Evolutionary conservation across 2,113 vertebrate species (phyloP).

Genomic region (Raja brachyura): DNA sequence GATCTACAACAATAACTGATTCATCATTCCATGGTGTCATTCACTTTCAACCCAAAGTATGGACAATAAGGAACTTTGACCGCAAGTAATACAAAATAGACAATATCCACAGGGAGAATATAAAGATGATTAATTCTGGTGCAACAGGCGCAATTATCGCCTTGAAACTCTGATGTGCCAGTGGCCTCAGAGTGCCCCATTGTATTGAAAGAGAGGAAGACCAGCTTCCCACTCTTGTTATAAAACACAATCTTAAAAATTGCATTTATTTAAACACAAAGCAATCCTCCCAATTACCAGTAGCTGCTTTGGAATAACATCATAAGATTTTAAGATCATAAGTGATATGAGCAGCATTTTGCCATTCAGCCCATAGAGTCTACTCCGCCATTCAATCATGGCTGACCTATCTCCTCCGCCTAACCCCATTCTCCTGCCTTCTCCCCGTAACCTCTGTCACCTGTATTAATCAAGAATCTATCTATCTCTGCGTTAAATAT

Average conservation of each 20-base stretch:
- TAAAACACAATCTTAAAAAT: neutral
- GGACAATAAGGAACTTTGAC: neutral
- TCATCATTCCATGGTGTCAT: slow-evolving; percentile 4
- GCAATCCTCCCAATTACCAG: neutral
- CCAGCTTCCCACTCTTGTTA: neutral
- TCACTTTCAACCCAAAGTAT: neutral
- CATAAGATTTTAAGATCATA: too few relatives aligned
- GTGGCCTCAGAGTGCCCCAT: neutral
- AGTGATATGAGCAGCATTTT: too few relatives aligned
- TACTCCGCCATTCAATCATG: too few relatives aligned
- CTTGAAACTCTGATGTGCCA: neutral
- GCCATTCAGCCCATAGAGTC: too few relatives aligned
- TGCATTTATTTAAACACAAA: neutral
- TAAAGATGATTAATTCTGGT: slow-evolving; percentile 20
- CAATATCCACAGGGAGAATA: neutral
- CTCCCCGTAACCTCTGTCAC: too few relatives aligned
- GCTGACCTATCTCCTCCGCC: too few relatives aligned
- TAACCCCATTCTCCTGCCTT: too few relatives aligned
- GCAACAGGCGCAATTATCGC: neutral
- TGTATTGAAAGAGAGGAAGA: too few relatives aligned
- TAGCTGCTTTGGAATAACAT: neutral
- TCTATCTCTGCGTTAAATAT: too few relatives aligned
- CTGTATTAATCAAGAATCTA: too few relatives aligned
- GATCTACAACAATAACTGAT: slow-evolving; percentile 11
- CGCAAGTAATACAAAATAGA: neutral